Conservation (phyloP, 2,113 vertebrate genomes). For the Talpa occidentalis region DNA sequence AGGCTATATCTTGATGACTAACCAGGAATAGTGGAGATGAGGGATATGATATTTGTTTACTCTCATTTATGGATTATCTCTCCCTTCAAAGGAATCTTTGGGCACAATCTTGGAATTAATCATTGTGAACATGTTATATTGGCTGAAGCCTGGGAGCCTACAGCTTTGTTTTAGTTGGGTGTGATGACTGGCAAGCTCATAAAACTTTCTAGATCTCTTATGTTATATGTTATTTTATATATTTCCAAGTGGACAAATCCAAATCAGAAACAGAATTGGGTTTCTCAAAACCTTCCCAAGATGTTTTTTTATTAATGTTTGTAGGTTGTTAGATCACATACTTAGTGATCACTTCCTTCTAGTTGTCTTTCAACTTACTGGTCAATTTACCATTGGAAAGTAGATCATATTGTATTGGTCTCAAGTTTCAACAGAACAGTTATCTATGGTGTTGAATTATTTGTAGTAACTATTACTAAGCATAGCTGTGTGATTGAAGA, state of each 20-base stretch:
- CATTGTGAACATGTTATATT: slow-evolving; percentile 26
- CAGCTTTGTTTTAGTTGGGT: slow-evolving; percentile 32
- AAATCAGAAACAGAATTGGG: background rate
- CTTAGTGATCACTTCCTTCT: background rate
- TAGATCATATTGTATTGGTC: background rate
- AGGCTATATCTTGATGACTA: background rate
- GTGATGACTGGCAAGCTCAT: background rate
- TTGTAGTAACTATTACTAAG: background rate
- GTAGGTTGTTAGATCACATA: background rate
- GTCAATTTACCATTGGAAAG: background rate
- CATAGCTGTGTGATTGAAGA: background rate
- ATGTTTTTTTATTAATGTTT: background rate
- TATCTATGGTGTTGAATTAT: background rate
- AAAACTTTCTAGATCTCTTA: background rate
- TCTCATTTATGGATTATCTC: background rate
- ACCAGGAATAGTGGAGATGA: background rate
- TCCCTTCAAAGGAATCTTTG: background rate
- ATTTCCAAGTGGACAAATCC: background rate
- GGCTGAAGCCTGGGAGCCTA: background rate
- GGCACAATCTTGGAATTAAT: slow-evolving; percentile 26
- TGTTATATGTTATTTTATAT: background rate
- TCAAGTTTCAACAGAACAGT: background rate
- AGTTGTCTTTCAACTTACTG: background rate
- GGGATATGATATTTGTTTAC: background rate
- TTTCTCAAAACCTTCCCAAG: slow-evolving; percentile 14